Conservation (phyloP, 23 tunicate species). For the Halocynthia aurantium region DNA sequence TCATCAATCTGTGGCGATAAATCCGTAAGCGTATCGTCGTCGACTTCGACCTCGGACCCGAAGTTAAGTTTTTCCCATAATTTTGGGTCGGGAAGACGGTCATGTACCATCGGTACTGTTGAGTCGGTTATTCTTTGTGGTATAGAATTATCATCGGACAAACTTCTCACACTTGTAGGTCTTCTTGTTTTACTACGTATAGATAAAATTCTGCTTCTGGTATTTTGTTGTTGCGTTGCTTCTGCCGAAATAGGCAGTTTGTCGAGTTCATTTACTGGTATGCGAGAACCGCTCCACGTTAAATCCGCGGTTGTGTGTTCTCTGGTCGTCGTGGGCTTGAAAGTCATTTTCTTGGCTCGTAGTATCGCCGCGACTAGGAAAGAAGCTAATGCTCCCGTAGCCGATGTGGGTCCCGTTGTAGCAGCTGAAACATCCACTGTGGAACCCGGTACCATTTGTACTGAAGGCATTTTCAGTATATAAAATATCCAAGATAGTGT, state of each 20-base stretch:
- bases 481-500: no score
- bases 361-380: slow-evolving; percentile 40
- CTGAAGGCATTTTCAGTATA: no score
- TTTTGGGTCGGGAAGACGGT: slow-evolving; percentile 65
- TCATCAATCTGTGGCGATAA: neutral
- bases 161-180: neutral
- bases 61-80: slow-evolving; percentile 51
- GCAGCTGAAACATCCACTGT: neutral
- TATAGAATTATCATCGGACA: slow-evolving; percentile 18
- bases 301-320: slow-evolving; percentile 20
- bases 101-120: slow-evolving; percentile 57
- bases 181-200: slow-evolving; percentile 7
- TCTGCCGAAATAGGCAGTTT: neutral
- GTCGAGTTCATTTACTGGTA: slow-evolving; percentile 29
- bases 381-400: slow-evolving; percentile 56
- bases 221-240: neutral
- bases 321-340: neutral
- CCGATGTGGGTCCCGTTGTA: neutral
- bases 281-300: slow-evolving; percentile 32
- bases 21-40: slow-evolving; percentile 10
- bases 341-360: slow-evolving; percentile 35
- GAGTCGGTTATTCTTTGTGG: slow-evolving; percentile 52
- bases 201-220: neutral
- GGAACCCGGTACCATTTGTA: neutral
- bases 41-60: slow-evolving; percentile 17